Evolutionary conservation across 1,140 invertebrate genomes (phyloP), one percentile per base, ranked within the genome.

Genomic region (Hyphantria cunea): DNA sequence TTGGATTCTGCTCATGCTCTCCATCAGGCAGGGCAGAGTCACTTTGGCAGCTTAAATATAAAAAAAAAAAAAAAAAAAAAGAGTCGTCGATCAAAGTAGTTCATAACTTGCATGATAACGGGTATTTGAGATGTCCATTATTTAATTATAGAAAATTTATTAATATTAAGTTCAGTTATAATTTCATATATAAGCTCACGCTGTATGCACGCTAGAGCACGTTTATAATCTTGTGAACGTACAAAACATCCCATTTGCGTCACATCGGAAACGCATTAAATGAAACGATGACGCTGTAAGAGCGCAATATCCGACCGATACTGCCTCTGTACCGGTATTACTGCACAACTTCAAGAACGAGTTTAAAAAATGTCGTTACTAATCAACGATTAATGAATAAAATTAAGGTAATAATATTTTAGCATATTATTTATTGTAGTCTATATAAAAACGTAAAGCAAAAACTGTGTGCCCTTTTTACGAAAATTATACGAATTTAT

Each of bases 211-310:
- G 17, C 1, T 25, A 25, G 1, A 25, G n/a, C n/a, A n/a, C n/a
- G n/a, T n/a, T 25, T 25, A 25, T 25, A 5, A 25, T 25, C 41
- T 37, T 62, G 66, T 44, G 68, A 39, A 61, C 63, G 66, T 60
- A 80, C 72, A 76, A 76, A 84, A 86, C 83, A 80, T 81, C 66
- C 76, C 74, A 79, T 81, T 86, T 86, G 75, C 82, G 78, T 81
- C 84, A 86, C 85, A 86, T 88, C 76, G 85, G 86, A 88, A 89
- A 87, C 76, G 73, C 78, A 85, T 87, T 84, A 81, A 81, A 71
- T 72, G 75, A 70, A 62, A 68, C 73, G 72, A 74, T 69, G 70
- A 70, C 70, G 76, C 71, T 66, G 75, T 76, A 76, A 80, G 74
- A 82, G 80, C 75, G 80, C 84, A 87, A 89, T 88, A 88, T 88